These are phyloP conservation scores for Phrynocephalus vlangalii DNA, from an alignment of 2,797 vertebrate species.

Conservation along the genomic window DNA sequence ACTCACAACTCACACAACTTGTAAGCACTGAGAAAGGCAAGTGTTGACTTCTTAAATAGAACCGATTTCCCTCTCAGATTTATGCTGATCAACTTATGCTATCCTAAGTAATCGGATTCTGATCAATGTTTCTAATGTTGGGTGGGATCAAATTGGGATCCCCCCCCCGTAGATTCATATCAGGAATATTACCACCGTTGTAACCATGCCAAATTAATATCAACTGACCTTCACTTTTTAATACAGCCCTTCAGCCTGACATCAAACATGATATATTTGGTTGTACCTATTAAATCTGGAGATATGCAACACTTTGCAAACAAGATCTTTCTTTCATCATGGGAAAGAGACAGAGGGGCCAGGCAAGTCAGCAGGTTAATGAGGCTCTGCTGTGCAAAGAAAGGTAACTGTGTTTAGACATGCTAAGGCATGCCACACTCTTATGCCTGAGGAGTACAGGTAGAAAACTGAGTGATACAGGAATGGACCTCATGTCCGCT, in stretches of 20 bases:
- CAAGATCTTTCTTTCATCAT: not conserved
- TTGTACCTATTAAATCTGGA: not conserved
- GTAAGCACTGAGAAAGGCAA: too few relatives aligned
- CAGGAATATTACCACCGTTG: not conserved
- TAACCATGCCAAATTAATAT: too few relatives aligned
- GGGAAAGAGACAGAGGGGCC: not conserved
- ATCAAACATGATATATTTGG: not conserved
- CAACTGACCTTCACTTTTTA: not conserved
- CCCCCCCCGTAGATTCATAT: not conserved
- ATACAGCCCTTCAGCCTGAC: too few relatives aligned
- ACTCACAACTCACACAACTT: too few relatives aligned
- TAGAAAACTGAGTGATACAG: slow-evolving; percentile 6
- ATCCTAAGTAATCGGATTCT: too few relatives aligned
- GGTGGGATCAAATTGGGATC: not conserved
- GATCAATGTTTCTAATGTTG: not conserved
- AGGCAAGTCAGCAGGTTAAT: slow-evolving; percentile 37
- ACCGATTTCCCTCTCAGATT: too few relatives aligned
- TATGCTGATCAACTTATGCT: too few relatives aligned
- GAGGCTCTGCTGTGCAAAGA: slow-evolving; percentile 66
- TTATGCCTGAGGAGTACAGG: not conserved
- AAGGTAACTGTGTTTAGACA: not conserved
- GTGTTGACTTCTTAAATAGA: too few relatives aligned
- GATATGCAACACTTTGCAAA: rapidly evolving
- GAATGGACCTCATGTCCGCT: not conserved
- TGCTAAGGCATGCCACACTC: not conserved